A percentile compares a stretch with the other conserved stretches of the same genome.
phyloP scores from a whole-genome alignment of 2,888 invertebrate genomes.

The Caenorhabditis wallacei region DNA sequence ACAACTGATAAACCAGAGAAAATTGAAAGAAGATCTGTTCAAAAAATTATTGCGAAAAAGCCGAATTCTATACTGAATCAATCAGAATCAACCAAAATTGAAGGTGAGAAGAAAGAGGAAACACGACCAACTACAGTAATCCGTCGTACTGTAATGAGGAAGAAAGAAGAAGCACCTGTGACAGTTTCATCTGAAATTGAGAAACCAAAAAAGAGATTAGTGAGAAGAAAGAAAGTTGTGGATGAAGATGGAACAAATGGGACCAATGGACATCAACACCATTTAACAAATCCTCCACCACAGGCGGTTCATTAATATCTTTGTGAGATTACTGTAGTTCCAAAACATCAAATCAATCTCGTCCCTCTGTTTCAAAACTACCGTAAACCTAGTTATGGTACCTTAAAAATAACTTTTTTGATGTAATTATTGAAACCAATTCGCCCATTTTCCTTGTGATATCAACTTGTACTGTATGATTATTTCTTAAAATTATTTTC shows the following conservation, averaged over 20 bases:
- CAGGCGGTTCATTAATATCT: conserved; percentile 44
- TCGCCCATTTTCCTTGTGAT: conserved; percentile 34
- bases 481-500: not conserved
- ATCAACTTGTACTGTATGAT: conserved; percentile 10
- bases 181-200: conserved; percentile 3
- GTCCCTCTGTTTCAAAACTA: too few species aligned
- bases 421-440: conserved; percentile 36
- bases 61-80: conserved; percentile 34
- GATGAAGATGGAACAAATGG: conserved; percentile 21
- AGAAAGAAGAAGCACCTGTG: conserved; percentile 29
- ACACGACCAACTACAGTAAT: conserved; percentile 58
- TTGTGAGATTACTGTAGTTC: not conserved
- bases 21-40: conserved; percentile 25
- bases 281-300: conserved; percentile 34
- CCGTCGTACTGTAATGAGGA: conserved; percentile 56
- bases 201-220: conserved; percentile 44
- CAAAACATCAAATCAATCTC: too few species aligned
- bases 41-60: conserved; percentile 53
- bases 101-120: conserved; percentile 48
- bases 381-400: too few species aligned
- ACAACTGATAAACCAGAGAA: conserved; percentile 9
- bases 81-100: conserved; percentile 27
- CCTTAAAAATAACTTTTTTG: too few species aligned
- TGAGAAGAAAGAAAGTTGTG: conserved; percentile 50
- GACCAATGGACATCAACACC: conserved; percentile 29